Conservation (phyloP, 2,888 invertebrate species). For the Tetheella fluctuosa region DNA sequence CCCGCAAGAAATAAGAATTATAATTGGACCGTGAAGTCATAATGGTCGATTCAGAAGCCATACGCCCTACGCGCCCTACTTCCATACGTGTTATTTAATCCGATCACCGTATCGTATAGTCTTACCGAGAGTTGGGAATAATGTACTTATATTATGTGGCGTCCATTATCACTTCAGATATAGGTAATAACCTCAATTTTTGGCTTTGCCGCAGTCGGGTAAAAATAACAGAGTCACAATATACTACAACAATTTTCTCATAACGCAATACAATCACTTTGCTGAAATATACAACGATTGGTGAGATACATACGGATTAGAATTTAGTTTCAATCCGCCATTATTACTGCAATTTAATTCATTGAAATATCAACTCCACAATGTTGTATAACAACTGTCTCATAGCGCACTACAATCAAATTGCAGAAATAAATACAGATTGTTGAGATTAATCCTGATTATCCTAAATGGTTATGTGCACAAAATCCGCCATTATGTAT, state of each 20-base stretch:
- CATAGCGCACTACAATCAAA: too few relatives aligned
- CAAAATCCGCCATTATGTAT: not conserved
- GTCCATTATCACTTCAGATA: too few relatives aligned
- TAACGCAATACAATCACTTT: not conserved
- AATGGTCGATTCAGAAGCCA: constrained; percentile 3
- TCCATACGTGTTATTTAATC: not conserved
- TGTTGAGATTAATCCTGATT: too few relatives aligned
- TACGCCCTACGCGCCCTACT: constrained; percentile 3
- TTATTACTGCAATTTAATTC: too few relatives aligned
- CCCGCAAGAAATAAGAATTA: too few relatives aligned
- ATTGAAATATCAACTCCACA: not conserved
- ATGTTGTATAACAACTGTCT: too few relatives aligned
- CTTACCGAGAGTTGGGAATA: not conserved
- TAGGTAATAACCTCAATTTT: too few relatives aligned
- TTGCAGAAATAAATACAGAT: too few relatives aligned
- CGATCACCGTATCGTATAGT: not conserved
- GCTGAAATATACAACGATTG: not conserved
- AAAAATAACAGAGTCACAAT: not conserved
- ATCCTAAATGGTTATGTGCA: not conserved
- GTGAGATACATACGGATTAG: not conserved
- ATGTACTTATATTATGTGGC: not conserved
- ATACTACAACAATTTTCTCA: not conserved
- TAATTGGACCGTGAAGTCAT: not conserved
- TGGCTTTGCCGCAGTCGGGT: too few relatives aligned
- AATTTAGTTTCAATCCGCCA: not conserved